Conservation (phyloP, 2,797 vertebrate species). For the Holocentrus rufus region DNA sequence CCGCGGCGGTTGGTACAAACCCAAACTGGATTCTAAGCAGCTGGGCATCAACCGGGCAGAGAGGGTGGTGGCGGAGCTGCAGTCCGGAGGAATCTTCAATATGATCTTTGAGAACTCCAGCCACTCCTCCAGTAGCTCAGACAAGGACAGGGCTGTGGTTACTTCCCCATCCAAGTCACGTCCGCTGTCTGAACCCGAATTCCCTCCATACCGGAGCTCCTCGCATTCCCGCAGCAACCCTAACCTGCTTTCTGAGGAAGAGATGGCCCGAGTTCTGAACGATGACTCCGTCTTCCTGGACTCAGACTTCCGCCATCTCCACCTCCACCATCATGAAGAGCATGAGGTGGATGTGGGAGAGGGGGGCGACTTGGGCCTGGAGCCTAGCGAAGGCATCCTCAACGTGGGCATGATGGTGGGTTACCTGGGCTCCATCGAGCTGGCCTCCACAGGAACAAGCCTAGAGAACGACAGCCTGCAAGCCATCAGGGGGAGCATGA, state of each 20-base stretch:
- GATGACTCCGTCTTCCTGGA: constrained; percentile 88
- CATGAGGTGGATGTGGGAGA: constrained; percentile 69
- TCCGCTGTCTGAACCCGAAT: constrained; percentile 85
- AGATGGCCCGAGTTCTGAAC: constrained; percentile 82
- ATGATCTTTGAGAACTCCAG: constrained; percentile 96
- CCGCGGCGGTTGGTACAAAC: constrained; percentile 87
- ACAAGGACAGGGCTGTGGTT: constrained; percentile 76
- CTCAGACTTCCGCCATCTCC: constrained; percentile 71
- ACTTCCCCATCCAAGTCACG: constrained; percentile 76
- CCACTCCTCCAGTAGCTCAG: constrained; percentile 83
- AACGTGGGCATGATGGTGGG: constrained; percentile 98
- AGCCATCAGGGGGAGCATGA: constrained; percentile 97
- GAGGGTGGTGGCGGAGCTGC: constrained; percentile 95
- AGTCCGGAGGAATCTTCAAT: constrained; percentile 95
- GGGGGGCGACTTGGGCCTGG: constrained; percentile 82
- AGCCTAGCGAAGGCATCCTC: constrained; percentile 87
- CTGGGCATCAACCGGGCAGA: constrained; percentile 96
- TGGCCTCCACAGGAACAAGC: constrained; percentile 90
- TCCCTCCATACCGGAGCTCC: constrained; percentile 68
- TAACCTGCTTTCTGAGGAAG: constrained; percentile 86
- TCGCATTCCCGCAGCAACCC: constrained; percentile 74
- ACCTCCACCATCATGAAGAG: constrained; percentile 70
- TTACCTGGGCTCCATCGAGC: constrained; percentile 97
- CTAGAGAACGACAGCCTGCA: constrained; percentile 95
- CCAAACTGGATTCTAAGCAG: constrained; percentile 90